Percentiles rank a stretch among this genome's conserved stretches.
These are phyloP conservation scores for Tribolium freemani DNA, from an alignment of 2,888 invertebrate species.

Conservation along the genomic window DNA sequence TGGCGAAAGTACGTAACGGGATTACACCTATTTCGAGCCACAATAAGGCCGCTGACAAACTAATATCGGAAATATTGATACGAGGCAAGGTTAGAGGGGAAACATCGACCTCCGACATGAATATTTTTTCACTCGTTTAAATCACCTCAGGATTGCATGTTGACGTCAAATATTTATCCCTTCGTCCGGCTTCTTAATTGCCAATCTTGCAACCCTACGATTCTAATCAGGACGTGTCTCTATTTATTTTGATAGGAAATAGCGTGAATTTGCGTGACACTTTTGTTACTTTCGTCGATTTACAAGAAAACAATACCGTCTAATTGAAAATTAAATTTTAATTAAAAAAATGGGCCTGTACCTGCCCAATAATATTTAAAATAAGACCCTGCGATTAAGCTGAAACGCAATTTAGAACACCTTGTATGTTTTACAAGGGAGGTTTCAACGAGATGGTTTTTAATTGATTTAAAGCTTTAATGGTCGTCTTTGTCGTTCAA, in stretches of 20 bases:
- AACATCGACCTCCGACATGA: background rate
- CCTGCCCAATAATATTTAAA: no score
- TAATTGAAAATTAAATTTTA: no score
- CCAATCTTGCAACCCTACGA: constrained; percentile 15
- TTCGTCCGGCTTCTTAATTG: constrained; percentile 23
- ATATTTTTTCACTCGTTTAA: background rate
- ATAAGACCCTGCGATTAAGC: background rate
- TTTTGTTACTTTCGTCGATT: background rate
- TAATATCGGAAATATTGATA: background rate
- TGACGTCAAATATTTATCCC: constrained; percentile 10
- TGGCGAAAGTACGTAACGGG: background rate
- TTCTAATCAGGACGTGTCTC: constrained; percentile 3
- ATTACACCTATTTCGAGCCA: background rate
- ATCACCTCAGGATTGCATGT: constrained; percentile 13
- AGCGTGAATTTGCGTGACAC: background rate
- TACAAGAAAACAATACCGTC: no score
- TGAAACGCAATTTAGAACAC: background rate
- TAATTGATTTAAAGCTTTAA: constrained; percentile 10
- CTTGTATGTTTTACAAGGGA: background rate
- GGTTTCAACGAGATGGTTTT: background rate
- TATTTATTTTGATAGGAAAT: constrained; percentile 7
- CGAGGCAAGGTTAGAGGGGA: background rate
- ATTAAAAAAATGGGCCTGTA: background rate
- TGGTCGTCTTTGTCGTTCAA: constrained; percentile 2
- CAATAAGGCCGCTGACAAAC: background rate